phyloP scores from a whole-genome alignment of 2,888 invertebrate species.

The Parascotia fuliginaria region DNA sequence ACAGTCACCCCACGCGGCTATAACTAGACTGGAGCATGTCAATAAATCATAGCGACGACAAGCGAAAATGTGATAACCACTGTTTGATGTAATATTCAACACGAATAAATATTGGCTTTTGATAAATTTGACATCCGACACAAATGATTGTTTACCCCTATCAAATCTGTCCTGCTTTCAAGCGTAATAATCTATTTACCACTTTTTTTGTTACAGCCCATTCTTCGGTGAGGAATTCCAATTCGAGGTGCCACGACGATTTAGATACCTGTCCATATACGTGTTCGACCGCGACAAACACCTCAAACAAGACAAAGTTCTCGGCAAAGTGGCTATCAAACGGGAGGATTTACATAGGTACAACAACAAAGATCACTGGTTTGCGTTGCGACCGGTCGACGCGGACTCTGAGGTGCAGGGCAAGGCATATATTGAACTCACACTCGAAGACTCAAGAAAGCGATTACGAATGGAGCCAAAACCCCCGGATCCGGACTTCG shows the following conservation, averaged over 20 bases:
- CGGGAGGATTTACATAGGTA: slow-evolving; percentile 94
- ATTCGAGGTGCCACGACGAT: slow-evolving; percentile 95
- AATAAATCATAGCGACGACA: slow-evolving; percentile 57
- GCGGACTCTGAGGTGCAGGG: slow-evolving; percentile 96
- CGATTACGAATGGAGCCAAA: slow-evolving; percentile 82
- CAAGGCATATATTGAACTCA: slow-evolving; percentile 94
- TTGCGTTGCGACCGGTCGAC: slow-evolving; percentile 93
- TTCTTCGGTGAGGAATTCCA: slow-evolving; percentile 97
- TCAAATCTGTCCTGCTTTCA: slow-evolving; percentile 7
- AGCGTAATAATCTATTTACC: slow-evolving; percentile 1
- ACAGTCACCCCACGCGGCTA: slow-evolving; percentile 55
- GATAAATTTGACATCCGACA: slow-evolving; percentile 53
- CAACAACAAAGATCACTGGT: slow-evolving; percentile 97
- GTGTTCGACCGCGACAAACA: slow-evolving; percentile 94
- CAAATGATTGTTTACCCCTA: slow-evolving; percentile 25
- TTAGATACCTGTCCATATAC: slow-evolving; percentile 95
- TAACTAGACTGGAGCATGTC: slow-evolving; percentile 44
- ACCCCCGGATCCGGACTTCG: slow-evolving; percentile 75
- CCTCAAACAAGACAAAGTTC: slow-evolving; percentile 93
- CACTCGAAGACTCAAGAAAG: slow-evolving; percentile 87
- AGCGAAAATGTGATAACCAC: slow-evolving; percentile 58
- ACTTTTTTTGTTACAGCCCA: slow-evolving; percentile 87
- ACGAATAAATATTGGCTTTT: slow-evolving; percentile 49
- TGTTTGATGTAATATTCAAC: slow-evolving; percentile 54
- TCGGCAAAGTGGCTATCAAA: slow-evolving; percentile 93